Evolutionary conservation across 2,113 vertebrate species (phyloP).

Genomic region (Galeopterus variegatus): DNA sequence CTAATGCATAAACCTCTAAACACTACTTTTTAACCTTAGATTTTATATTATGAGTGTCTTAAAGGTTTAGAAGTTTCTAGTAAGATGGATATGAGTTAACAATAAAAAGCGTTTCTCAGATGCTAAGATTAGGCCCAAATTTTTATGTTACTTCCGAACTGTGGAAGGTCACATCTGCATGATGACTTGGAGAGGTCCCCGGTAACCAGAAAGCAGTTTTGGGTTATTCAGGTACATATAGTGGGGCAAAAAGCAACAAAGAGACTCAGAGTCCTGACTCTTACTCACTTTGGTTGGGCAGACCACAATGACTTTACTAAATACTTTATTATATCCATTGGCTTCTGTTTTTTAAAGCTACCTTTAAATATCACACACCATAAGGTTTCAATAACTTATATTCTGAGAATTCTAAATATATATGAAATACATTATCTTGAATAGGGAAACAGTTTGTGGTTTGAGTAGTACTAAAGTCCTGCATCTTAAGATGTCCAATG

Average conservation of each 20-base stretch:
- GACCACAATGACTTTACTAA: neutral
- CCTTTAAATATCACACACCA: neutral
- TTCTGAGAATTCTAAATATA: neutral
- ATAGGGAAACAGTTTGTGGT: neutral
- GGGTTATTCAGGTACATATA: neutral
- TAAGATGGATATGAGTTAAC: neutral
- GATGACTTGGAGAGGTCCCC: neutral
- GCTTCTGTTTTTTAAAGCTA: neutral
- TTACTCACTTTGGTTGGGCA: neutral
- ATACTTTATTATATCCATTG: neutral
- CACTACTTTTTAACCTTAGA: neutral
- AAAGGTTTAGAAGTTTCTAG: neutral
- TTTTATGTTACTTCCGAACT: neutral
- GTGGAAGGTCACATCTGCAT: neutral
- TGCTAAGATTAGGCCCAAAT: neutral
- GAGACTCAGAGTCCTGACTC: neutral
- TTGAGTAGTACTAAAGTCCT: neutral
- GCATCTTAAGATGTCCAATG: neutral
- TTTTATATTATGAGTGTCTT: neutral
- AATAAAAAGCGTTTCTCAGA: neutral
- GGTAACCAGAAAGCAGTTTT: neutral
- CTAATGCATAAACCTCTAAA: neutral
- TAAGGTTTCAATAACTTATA: neutral
- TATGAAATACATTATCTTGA: neutral
- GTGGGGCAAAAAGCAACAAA: neutral